Evolutionary conservation across 2,888 invertebrate genomes (phyloP).

Genomic region (Herminia tarsipennalis): DNA sequence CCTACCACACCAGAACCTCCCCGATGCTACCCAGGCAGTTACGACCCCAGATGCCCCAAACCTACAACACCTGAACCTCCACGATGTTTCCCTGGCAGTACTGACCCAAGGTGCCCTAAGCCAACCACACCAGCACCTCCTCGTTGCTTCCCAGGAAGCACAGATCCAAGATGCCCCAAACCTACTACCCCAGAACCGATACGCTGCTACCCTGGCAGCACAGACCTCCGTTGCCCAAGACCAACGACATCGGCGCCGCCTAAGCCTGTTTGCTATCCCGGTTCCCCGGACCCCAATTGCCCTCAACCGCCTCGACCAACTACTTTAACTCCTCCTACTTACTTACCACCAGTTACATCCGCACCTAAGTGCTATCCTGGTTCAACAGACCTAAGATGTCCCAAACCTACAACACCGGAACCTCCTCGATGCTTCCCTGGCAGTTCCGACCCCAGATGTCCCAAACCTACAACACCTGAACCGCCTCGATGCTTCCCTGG

Average conservation of each 20-base stretch:
- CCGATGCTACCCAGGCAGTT: constrained; percentile 59
- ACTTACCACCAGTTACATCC: too few species aligned
- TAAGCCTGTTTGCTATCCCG: constrained; percentile 31
- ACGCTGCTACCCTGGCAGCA: constrained; percentile 47
- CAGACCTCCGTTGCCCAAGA: constrained; percentile 52
- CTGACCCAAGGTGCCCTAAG: constrained; percentile 49
- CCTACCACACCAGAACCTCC: constrained; percentile 35
- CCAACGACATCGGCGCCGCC: constrained; percentile 32
- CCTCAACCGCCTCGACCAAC: constrained; percentile 44
- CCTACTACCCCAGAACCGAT: constrained; percentile 45
- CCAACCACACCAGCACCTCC: constrained; percentile 40
- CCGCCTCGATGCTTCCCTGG: too few species aligned
- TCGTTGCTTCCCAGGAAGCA: constrained; percentile 35
- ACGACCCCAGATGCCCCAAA: constrained; percentile 54
- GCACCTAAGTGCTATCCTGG: constrained; percentile 58
- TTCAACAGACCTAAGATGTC: constrained; percentile 51
- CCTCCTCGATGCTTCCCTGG: too few species aligned
- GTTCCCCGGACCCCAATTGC: constrained; percentile 48
- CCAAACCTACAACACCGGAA: constrained; percentile 46
- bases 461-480: too few species aligned
- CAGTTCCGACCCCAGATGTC: too few species aligned
- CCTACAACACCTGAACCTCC: constrained; percentile 34
- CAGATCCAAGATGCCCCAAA: constrained; percentile 38
- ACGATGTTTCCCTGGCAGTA: constrained; percentile 38
- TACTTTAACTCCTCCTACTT: constrained; percentile 40